Evolutionary conservation across 2,797 vertebrate species (phyloP), one percentile per base, ranked within the genome.

Genomic region (Anguilla obscura): DNA sequence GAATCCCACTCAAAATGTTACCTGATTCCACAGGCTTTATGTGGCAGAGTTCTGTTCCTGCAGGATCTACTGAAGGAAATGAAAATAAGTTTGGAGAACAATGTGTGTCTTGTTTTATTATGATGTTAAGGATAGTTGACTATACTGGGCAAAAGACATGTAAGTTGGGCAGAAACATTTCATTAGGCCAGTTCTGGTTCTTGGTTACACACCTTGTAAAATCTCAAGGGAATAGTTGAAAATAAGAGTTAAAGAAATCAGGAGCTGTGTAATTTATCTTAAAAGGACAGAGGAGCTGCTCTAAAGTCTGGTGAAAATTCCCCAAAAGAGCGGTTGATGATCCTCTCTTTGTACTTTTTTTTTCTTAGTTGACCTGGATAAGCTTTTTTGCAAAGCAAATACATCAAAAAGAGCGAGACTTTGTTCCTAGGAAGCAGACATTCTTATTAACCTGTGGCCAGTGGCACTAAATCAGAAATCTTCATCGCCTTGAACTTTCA

Each of bases 311-410:
- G 40, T 82, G 40, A 76, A 76, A 76, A 76, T 82, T 2, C 12
- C 45, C 18, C 21, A 50, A 82, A 82, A 82, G 79, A 82, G 50
- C 40, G 10, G 45, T 82, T n/a, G 40, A 82, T n/a, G 79, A 82
- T 82, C 45, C 45, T 82, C 45, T 82, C 83, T 56, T 84, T 84
- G 83, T 56, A 84, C 52, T 84, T 27, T n/a, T 54, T 54, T 84
- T n/a, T 30, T 8, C 80, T 69, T 33, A 24, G 48, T 48, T 48
- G 83, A 85, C 83, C 83, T 74, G 66, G 54, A 56, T 76, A 54
- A 76, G 63, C 12, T 30, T 84, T 63, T 48, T 71, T 69, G 60
- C 48, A 6, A 74, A 76, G 48, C 24, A 85, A 45, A 85, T 33
- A 58, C 24, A 60, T 79, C 66, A 21, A 30, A 63, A 50, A 71